Conservation (phyloP, 2,113 vertebrate genomes). For the Agapornis roseicollis region DNA sequence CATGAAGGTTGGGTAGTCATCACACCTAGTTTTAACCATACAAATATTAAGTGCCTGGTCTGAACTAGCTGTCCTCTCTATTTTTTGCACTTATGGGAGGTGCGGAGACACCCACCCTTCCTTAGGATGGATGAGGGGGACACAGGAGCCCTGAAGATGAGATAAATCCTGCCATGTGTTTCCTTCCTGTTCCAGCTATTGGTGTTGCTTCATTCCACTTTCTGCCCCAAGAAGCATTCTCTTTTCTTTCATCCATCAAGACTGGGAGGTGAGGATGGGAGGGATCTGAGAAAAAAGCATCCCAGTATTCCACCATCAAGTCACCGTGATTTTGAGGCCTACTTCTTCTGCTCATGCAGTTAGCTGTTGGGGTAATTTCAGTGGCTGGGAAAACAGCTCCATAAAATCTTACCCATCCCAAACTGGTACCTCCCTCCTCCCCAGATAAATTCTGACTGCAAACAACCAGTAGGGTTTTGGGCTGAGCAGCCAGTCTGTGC, state of each 20-base stretch:
- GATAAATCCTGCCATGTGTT: background rate
- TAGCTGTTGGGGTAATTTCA: background rate
- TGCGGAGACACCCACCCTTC: background rate
- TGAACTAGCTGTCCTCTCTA: fast-evolving
- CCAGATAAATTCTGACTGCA: background rate
- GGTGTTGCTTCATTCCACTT: background rate
- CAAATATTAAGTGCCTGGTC: background rate
- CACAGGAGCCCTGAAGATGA: background rate
- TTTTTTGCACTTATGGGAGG: background rate
- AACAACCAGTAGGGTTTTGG: fast-evolving
- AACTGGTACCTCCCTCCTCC: fast-evolving
- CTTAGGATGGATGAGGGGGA: background rate
- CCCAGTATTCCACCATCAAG: fast-evolving
- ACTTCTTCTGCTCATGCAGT: background rate
- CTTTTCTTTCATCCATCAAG: background rate
- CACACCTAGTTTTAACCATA: background rate
- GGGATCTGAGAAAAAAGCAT: background rate
- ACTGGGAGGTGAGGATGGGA: background rate
- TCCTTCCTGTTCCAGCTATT: fast-evolving
- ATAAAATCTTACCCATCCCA: background rate
- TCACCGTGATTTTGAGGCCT: background rate
- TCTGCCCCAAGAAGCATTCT: background rate
- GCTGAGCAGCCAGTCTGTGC: background rate
- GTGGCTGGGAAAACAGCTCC: background rate
- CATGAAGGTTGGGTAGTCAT: background rate